Evolutionary conservation across 2,888 invertebrate genomes (phyloP).

Genomic region (Mechanitis messenoides): DNA sequence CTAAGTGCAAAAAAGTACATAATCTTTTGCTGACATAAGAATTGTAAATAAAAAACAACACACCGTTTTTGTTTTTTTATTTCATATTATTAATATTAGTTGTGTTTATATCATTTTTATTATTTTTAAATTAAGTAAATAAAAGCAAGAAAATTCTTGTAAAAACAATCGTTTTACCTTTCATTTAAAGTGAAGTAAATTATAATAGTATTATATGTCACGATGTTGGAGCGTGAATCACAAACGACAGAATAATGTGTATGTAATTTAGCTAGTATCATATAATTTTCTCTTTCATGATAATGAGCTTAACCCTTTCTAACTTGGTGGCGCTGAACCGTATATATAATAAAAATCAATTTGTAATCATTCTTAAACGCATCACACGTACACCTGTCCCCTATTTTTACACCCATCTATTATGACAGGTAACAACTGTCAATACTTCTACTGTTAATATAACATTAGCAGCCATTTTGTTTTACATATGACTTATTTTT

Average conservation of each 20-base stretch:
- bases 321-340: constrained; percentile 27
- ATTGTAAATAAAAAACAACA: too few relatives aligned
- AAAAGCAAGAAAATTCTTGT: too few relatives aligned
- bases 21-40: too few relatives aligned
- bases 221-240: constrained; percentile 5
- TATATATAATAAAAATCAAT: constrained; percentile 69
- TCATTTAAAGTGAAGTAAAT: background rate
- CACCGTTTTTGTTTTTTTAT: too few relatives aligned
- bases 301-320: constrained; percentile 36
- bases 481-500: too few relatives aligned
- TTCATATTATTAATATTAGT: too few relatives aligned
- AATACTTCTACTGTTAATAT: background rate
- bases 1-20: too few relatives aligned
- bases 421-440: background rate
- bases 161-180: too few relatives aligned
- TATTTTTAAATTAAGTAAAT: too few relatives aligned
- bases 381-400: constrained; percentile 43
- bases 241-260: constrained; percentile 12
- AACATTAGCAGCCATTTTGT: too few relatives aligned
- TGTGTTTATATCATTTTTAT: too few relatives aligned
- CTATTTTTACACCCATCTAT: constrained; percentile 42
- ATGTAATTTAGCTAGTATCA: constrained; percentile 12
- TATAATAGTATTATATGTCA: constrained; percentile 1
- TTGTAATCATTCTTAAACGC: constrained; percentile 56
- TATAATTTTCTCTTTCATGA: constrained; percentile 25